Evolutionary conservation across 2,113 vertebrate genomes (phyloP), one percentile per base, ranked within the genome.

Genomic region (Alligator mississippiensis): DNA sequence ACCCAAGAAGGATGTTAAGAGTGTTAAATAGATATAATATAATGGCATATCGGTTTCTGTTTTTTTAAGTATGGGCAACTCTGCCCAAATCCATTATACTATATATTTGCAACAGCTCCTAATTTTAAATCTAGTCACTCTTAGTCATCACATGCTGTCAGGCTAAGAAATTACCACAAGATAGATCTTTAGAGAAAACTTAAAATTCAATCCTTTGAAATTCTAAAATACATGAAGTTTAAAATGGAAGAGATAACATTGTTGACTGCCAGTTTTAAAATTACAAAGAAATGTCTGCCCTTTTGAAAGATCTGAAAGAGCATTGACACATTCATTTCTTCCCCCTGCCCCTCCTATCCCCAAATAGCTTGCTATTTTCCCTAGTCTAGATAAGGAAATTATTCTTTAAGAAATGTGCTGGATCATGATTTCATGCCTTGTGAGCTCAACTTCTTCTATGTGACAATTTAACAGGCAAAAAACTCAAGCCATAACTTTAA

Each of bases 151-250:
- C 68, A 38, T 74, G 76, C 38, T 55, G 55, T 13, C 58, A 61
- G 0, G 0, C 21, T 75, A 77, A 89, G 89, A 90, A 89, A 91
- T 64, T 88, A 70, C 28, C 8, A 4, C 5, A 34, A 80, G 79
- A 78, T 90, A 84, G 82, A 80, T 3, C 79, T 82, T 94, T 22
- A 55, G 55, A 55, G 55, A 88, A 96, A 87, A 70, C 79, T 63
- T 82, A 11, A 81, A 82, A 84, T 84, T 54, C 16, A 8, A 19
- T 84, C 34, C 34, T 90, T 90, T 93, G 21, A 19, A 75, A 58
- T 78, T 88, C 17, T 64, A 18, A n/a, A 77, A 15, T 58, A 63
- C 24, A 54, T 28, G 62, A 93, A 90, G 38, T 82, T 47, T 89
- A 83, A 72, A 92, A 28, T 5, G 2, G 5, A 34, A 59, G 38